phyloP scores from a whole-genome alignment of 2,113 vertebrate genomes.

The Etheostoma cragini region DNA sequence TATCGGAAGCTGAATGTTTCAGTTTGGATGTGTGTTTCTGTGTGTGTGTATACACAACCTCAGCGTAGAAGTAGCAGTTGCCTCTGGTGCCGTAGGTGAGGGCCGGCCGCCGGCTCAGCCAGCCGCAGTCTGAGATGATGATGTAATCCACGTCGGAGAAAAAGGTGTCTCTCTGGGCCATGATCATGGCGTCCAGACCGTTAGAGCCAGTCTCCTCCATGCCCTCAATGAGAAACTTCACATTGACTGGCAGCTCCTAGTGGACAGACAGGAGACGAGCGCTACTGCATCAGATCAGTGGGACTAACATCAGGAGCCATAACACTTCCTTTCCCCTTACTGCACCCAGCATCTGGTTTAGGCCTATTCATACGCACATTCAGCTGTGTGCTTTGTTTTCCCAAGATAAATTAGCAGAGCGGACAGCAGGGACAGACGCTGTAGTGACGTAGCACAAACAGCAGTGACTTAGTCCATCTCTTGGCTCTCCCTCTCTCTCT shows the following conservation, averaged over 20 bases:
- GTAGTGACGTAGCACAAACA: too few relatives aligned
- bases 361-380: slow-evolving; percentile 21
- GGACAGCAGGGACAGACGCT: slow-evolving; percentile 18
- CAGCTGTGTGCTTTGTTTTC: neutral
- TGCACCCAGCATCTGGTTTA: slow-evolving; percentile 21
- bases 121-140: slow-evolving; percentile 86
- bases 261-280: neutral
- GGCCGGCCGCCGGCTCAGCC: slow-evolving; percentile 84
- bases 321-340: slow-evolving; percentile 2
- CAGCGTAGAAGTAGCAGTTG: slow-evolving; percentile 87
- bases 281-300: neutral
- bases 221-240: slow-evolving; percentile 87
- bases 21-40: neutral
- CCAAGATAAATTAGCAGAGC: neutral
- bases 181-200: slow-evolving; percentile 83
- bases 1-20: neutral
- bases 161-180: slow-evolving; percentile 84
- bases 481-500: too few relatives aligned
- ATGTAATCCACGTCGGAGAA: slow-evolving; percentile 87
- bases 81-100: slow-evolving; percentile 88
- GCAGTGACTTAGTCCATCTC: too few relatives aligned
- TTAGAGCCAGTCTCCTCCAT: slow-evolving; percentile 89
- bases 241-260: slow-evolving; percentile 87
- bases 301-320: neutral
- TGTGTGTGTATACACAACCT: slow-evolving; percentile 69